These are phyloP conservation scores for Cryptomyrus ogoouensis DNA, from an alignment of 2,113 vertebrate species.

Conservation along the genomic window DNA sequence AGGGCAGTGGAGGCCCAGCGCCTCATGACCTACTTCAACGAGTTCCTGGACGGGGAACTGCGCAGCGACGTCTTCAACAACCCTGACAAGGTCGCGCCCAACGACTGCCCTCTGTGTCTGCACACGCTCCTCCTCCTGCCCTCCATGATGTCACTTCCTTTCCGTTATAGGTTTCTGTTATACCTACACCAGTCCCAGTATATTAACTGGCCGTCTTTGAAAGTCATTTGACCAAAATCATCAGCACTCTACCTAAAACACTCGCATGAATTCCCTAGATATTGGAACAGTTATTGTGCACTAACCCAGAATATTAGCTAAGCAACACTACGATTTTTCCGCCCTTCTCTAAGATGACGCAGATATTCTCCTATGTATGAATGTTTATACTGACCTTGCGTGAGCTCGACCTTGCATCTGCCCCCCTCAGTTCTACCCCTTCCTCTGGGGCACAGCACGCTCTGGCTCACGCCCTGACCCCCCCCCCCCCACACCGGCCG, in stretches of 20 bases:
- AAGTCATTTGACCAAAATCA: neutral
- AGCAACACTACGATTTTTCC: neutral
- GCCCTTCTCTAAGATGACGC: neutral
- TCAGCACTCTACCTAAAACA: neutral
- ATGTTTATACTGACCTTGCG: neutral
- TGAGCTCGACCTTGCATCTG: neutral
- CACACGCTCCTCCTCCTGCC: too few species aligned
- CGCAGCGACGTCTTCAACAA: slow-evolving; percentile 98
- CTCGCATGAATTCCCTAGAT: neutral
- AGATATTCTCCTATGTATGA: neutral
- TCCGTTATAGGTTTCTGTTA: neutral
- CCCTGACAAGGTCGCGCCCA: slow-evolving; percentile 84
- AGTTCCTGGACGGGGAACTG: slow-evolving; percentile 97
- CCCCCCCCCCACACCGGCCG: neutral
- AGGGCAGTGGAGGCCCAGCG: slow-evolving; percentile 96
- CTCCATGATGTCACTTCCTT: neutral
- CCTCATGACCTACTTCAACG: slow-evolving; percentile 99
- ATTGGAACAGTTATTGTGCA: neutral
- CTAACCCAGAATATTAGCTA: neutral
- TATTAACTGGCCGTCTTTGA: neutral
- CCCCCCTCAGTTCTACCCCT: neutral
- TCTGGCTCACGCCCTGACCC: neutral
- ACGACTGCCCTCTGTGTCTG: neutral
- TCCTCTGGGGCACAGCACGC: neutral
- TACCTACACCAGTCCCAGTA: neutral